Conservation (phyloP, 2,113 vertebrate genomes). For the Trichechus manatus region DNA sequence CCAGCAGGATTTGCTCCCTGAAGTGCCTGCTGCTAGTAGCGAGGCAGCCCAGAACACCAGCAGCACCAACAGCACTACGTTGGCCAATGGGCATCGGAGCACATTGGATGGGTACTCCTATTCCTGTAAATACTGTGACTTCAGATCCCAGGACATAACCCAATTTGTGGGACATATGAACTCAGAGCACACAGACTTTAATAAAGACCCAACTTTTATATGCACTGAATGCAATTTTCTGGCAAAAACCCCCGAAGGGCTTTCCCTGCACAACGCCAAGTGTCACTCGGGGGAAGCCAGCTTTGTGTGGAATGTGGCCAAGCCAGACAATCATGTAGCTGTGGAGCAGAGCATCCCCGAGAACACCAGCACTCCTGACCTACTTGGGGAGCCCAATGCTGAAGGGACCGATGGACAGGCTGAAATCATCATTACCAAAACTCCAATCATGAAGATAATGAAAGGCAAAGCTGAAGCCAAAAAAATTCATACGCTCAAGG, state of each 20-base stretch:
- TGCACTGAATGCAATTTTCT: slow-evolving; percentile 93
- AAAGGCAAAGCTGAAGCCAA: slow-evolving; percentile 96
- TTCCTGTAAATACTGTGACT: slow-evolving; percentile 94
- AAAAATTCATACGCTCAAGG: slow-evolving; percentile 93
- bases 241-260: slow-evolving; percentile 94
- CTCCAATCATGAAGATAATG: slow-evolving; percentile 98
- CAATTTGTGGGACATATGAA: slow-evolving; percentile 96
- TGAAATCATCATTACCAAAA: slow-evolving; percentile 98
- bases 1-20: slow-evolving; percentile 79
- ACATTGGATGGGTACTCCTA: slow-evolving; percentile 89
- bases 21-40: slow-evolving; percentile 85
- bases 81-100: slow-evolving; percentile 88
- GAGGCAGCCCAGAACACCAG: slow-evolving; percentile 73
- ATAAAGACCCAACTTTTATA: slow-evolving; percentile 92
- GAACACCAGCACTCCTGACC: slow-evolving; percentile 76
- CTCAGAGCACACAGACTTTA: slow-evolving; percentile 94
- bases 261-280: slow-evolving; percentile 95
- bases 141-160: slow-evolving; percentile 93
- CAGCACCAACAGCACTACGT: slow-evolving; percentile 80
- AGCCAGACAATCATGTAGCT: slow-evolving; percentile 88
- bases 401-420: slow-evolving; percentile 86
- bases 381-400: slow-evolving; percentile 66
- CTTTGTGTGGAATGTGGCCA: slow-evolving; percentile 92
- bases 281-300: slow-evolving; percentile 89
- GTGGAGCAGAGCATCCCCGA: slow-evolving; percentile 93